Percentiles rank a stretch among this genome's conserved stretches.
These are phyloP conservation scores for Pheosia gnoma DNA, from an alignment of 2,888 invertebrate genomes.

Conservation along the genomic window DNA sequence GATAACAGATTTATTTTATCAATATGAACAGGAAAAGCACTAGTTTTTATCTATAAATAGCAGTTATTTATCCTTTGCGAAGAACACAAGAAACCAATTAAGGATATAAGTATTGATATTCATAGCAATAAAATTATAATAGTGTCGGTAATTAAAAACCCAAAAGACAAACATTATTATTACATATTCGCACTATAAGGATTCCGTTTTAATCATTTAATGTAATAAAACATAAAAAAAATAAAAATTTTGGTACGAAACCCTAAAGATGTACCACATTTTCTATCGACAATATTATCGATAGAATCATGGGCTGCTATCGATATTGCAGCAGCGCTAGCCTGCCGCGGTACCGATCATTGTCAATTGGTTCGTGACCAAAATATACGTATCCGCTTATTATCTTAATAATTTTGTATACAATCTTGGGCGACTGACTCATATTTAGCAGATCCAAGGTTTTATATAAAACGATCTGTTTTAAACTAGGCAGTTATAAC, in stretches of 20 bases:
- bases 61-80: not conserved
- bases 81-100: not conserved
- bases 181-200: too few species aligned
- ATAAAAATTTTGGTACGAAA: too few species aligned
- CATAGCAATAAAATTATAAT: not conserved
- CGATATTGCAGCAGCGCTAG: slow-evolving; percentile 52
- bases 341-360: slow-evolving; percentile 75
- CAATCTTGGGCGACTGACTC: slow-evolving; percentile 75
- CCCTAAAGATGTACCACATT: too few species aligned
- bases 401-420: slow-evolving; percentile 82
- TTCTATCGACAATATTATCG: not conserved
- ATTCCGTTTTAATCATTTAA: too few species aligned
- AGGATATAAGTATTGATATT: not conserved
- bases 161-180: too few species aligned
- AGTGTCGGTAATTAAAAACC: not conserved
- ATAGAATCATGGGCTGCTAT: slow-evolving; percentile 10
- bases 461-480: slow-evolving; percentile 60
- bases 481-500: slow-evolving; percentile 47
- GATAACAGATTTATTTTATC: too few species aligned
- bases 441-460: slow-evolving; percentile 78
- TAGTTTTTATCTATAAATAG: not conserved
- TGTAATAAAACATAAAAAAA: too few species aligned
- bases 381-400: slow-evolving; percentile 83
- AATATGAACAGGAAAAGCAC: not conserved
- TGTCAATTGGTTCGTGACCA: slow-evolving; percentile 84